Evolutionary conservation across 2,888 invertebrate genomes (phyloP), one percentile per base, ranked within the genome.

Genomic region (Deilephila porcellus): DNA sequence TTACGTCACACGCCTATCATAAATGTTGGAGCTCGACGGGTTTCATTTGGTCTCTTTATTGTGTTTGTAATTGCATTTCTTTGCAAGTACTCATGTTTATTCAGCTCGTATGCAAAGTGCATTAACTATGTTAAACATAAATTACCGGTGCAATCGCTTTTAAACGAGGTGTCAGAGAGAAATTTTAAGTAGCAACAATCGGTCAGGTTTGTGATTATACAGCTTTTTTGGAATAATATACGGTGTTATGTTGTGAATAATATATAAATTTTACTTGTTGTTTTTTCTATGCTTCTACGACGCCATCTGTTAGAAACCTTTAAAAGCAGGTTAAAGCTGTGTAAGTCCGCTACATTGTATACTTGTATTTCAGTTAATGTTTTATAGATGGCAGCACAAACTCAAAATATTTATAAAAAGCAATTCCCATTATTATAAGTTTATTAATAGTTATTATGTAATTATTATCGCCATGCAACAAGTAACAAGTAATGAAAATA

Each of bases 31-130:
- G 75, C 73, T 71, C 76, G 82, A 73, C 80, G 77, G 76, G 70
- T 71, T 74, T 76, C 79, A 81, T 82, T 82, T 78, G 77, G 79
- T 79, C 79, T 81, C 79, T 80, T 83, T 81, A 85, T 85, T 85
- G 83, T 86, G 76, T 81, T 80, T 80, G 81, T 85, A 85, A 88
- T 87, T 86, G 79, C 84, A 75, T 85, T 85, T 82, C 80, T 86
- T 82, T 67, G 37, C 29, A 67, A 25, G 17, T 52, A 25, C 34
- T 63, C 34, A 20, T 67, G 52, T 67, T 67, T 52, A 67, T 25
- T 67, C 52, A 67, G 67, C 17, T 67, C 17, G 11, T 37, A 17
- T 52, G 45, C 56, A 34, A 19, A 63, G 7, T 63, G 34, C 64
- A 64, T 37, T 37, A 20, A 64, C 37, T 64, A 3, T 20, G 64